These are phyloP conservation scores for Setophaga kirtlandii DNA, from an alignment of 2,113 vertebrate species.

Conservation along the genomic window DNA sequence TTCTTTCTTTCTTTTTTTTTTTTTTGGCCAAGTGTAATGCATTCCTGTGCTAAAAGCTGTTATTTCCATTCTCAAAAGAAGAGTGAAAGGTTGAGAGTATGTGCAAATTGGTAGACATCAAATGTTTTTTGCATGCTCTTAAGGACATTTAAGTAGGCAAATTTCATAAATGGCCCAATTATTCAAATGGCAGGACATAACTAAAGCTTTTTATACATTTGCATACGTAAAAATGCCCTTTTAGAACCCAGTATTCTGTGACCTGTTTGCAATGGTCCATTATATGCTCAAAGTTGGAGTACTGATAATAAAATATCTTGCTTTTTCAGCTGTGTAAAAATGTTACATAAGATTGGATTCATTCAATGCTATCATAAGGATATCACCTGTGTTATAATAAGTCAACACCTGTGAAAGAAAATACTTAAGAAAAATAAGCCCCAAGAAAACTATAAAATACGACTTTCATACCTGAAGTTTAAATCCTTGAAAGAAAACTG, in stretches of 20 bases:
- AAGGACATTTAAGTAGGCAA: slow-evolving; percentile 2
- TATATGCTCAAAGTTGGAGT: not conserved
- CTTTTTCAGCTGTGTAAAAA: not conserved
- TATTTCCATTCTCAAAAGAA: not conserved
- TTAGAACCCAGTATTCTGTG: not conserved
- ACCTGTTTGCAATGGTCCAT: not conserved
- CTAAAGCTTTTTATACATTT: slow-evolving; percentile 12
- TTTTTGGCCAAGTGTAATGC: not conserved
- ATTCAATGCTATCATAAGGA: not conserved
- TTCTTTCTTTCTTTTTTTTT: not conserved
- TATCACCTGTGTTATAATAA: not conserved
- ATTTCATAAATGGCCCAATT: slow-evolving; percentile 32
- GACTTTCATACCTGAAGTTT: slow-evolving; percentile 85
- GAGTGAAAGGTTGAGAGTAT: not conserved
- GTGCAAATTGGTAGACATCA: slow-evolving; percentile 11
- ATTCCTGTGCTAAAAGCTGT: not conserved
- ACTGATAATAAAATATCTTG: not conserved
- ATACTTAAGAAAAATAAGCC: not conserved
- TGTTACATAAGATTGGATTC: not conserved
- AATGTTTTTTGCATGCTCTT: slow-evolving; percentile 12
- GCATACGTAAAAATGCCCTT: not conserved
- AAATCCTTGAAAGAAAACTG: slow-evolving; percentile 92
- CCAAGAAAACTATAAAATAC: not conserved
- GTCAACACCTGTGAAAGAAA: not conserved
- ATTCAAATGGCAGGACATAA: slow-evolving; percentile 18